These are phyloP conservation scores for Hylaeus anthracinus DNA, from an alignment of 1,140 invertebrate species.

Conservation along the genomic window DNA sequence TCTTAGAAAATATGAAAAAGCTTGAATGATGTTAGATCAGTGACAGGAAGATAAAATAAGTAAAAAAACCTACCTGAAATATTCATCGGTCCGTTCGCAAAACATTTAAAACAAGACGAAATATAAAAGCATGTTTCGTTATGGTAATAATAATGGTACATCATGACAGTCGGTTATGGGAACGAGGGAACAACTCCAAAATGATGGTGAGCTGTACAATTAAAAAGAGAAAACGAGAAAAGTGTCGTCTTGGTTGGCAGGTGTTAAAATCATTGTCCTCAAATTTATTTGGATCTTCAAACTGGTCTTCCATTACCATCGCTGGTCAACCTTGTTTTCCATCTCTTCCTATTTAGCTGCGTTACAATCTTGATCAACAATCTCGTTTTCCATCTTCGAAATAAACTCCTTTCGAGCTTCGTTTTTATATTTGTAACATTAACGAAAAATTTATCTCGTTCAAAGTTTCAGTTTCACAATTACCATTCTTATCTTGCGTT, in stretches of 20 bases:
- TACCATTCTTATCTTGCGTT: neutral
- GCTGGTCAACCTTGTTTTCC: conserved; percentile 1
- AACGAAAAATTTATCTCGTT: neutral
- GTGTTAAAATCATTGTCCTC: conserved; percentile 40
- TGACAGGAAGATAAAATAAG: neutral
- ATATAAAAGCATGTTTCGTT: conserved; percentile 3
- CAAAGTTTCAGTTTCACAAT: neutral
- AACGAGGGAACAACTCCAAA: conserved; percentile 61
- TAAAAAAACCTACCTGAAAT: conserved; percentile 30
- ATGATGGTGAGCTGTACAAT: conserved; percentile 26
- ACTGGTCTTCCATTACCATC: neutral
- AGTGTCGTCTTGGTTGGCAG: conserved; percentile 73
- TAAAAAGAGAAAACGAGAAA: conserved; percentile 51
- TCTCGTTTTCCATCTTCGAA: neutral
- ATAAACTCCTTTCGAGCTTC: neutral
- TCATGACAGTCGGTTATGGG: conserved; percentile 36
- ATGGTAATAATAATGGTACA: neutral
- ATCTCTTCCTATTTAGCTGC: neutral
- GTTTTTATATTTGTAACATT: neutral
- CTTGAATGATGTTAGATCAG: neutral
- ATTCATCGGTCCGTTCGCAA: neutral
- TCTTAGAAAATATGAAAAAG: too few species aligned
- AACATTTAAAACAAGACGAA: conserved; percentile 4
- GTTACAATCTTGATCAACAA: neutral
- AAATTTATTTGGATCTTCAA: conserved; percentile 18